These are phyloP conservation scores for Rousettus madagascariensis DNA, from an alignment of 2,797 vertebrate genomes.

Conservation along the genomic window DNA sequence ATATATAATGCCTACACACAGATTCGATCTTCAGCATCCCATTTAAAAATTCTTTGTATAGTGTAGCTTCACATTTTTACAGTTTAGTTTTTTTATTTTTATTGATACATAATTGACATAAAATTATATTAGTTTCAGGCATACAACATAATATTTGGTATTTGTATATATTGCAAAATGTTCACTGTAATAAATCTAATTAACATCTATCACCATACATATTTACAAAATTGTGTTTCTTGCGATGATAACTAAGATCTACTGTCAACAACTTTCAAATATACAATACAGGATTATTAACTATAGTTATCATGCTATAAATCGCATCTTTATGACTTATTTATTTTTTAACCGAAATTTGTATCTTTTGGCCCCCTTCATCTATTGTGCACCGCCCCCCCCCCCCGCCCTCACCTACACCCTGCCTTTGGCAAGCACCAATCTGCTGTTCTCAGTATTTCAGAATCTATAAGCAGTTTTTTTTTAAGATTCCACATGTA, in stretches of 20 bases:
- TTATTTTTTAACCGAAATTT: background rate
- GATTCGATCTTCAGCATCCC: background rate
- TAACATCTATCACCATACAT: background rate
- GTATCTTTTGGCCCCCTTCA: background rate
- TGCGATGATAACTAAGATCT: background rate
- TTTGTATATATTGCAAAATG: background rate
- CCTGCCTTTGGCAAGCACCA: background rate
- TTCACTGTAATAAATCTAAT: background rate
- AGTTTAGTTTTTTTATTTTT: background rate
- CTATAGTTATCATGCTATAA: background rate
- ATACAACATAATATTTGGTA: background rate
- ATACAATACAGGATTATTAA: background rate
- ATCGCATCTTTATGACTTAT: background rate
- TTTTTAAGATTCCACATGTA: background rate
- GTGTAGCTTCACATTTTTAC: background rate
- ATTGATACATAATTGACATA: background rate
- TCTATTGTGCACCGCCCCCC: background rate
- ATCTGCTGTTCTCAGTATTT: background rate
- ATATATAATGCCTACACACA: background rate
- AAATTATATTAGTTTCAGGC: background rate
- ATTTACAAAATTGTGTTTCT: background rate
- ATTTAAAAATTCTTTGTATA: background rate
- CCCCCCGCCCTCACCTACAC: fast-evolving
- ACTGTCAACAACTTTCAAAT: background rate
- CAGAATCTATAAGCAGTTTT: background rate